phyloP scores from a whole-genome alignment of 2,113 vertebrate genomes.

The Phyllopteryx taeniolatus region DNA sequence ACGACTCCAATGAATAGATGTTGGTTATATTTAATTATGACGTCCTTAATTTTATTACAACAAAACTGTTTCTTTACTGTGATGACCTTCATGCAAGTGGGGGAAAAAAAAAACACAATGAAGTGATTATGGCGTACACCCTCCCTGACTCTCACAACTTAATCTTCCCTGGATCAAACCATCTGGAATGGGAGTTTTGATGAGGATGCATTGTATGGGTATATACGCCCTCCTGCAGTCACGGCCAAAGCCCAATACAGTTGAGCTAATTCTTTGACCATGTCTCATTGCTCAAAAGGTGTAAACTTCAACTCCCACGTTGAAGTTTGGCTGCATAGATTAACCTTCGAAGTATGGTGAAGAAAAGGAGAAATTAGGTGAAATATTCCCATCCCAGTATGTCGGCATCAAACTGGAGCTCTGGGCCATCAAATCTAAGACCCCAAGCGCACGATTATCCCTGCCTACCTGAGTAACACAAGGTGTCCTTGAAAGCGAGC shows the following conservation, averaged over 20 bases:
- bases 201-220: conserved; percentile 41
- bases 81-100: conserved; percentile 6
- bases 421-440: conserved; percentile 62
- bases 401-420: conserved; percentile 47
- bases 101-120: conserved; percentile 9
- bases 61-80: conserved; percentile 15
- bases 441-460: conserved; percentile 40
- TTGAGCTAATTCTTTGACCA: conserved; percentile 40
- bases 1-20: neutral
- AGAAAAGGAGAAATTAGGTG: conserved; percentile 16
- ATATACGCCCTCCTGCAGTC: conserved; percentile 34
- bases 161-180: conserved; percentile 50
- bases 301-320: conserved; percentile 22
- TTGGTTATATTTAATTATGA: neutral
- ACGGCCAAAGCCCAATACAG: conserved; percentile 38
- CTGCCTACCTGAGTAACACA: conserved; percentile 42
- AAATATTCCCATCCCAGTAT: conserved; percentile 45
- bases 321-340: conserved; percentile 35
- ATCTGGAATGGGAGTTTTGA: conserved; percentile 61
- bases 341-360: conserved; percentile 62
- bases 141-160: conserved; percentile 22
- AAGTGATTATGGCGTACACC: conserved; percentile 21
- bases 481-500: conserved; percentile 62
- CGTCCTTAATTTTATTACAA: neutral
- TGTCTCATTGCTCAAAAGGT: conserved; percentile 30